These are phyloP conservation scores for Acleris literana DNA, from an alignment of 2,888 invertebrate species.

Conservation along the genomic window DNA sequence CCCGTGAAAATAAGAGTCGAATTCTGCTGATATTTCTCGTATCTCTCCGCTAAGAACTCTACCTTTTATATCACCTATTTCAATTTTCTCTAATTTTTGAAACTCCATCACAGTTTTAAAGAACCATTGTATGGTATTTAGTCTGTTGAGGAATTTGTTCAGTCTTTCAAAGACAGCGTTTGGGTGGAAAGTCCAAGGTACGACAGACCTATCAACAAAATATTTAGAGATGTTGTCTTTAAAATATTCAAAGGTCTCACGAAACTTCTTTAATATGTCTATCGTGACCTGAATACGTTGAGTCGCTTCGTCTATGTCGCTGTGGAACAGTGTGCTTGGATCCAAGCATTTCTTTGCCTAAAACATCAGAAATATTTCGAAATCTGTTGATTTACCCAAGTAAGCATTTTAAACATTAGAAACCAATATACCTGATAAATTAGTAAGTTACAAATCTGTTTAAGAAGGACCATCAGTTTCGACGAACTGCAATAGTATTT, in stretches of 20 bases:
- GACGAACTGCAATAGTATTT: constrained; percentile 95
- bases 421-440: constrained; percentile 88
- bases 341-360: constrained; percentile 95
- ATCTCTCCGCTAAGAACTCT: constrained; percentile 90
- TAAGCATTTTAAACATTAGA: not conserved
- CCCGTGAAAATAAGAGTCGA: constrained; percentile 91
- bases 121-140: constrained; percentile 92
- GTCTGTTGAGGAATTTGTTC: constrained; percentile 89
- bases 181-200: constrained; percentile 92
- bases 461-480: constrained; percentile 93
- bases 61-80: constrained; percentile 95
- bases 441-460: constrained; percentile 95
- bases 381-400: not conserved
- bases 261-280: constrained; percentile 85
- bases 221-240: constrained; percentile 87
- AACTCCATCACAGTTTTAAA: constrained; percentile 97
- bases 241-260: constrained; percentile 87
- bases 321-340: constrained; percentile 95
- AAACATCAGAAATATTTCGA: constrained; percentile 46
- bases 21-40: constrained; percentile 90
- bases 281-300: constrained; percentile 89
- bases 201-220: constrained; percentile 84
- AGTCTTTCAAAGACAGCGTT: constrained; percentile 91
- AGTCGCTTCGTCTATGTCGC: constrained; percentile 96
- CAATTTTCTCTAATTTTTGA: constrained; percentile 96